Conservation (phyloP, 2,888 invertebrate species). For the Meganola albula region DNA sequence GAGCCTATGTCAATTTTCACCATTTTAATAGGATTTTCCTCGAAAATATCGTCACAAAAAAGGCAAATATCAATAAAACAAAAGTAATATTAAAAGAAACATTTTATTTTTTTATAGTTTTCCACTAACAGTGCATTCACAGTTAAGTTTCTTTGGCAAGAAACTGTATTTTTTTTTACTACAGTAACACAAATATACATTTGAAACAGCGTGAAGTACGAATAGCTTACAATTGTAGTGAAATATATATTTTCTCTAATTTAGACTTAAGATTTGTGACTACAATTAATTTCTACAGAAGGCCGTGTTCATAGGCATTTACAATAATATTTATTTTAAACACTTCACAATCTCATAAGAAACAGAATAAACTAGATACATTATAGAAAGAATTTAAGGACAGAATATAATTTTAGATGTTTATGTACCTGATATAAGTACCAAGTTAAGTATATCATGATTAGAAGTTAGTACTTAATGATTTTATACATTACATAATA, state of each 20-base stretch:
- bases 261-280: conserved; percentile 44
- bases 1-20: too few species aligned
- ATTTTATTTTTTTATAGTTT: conserved; percentile 61
- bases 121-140: conserved; percentile 71
- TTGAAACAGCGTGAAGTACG: conserved; percentile 59
- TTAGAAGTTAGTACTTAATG: too few species aligned
- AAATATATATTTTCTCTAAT: conserved; percentile 32
- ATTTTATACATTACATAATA: too few species aligned
- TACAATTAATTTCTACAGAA: conserved; percentile 46
- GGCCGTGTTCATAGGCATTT: conserved; percentile 62
- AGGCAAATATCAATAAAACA: conserved; percentile 35
- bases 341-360: too few species aligned
- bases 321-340: too few species aligned
- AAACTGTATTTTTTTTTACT: conserved; percentile 39
- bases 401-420: too few species aligned
- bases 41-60: too few species aligned
- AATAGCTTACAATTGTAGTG: conserved; percentile 51
- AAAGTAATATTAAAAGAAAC: conserved; percentile 59
- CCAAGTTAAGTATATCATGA: too few species aligned
- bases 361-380: too few species aligned
- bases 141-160: conserved; percentile 55
- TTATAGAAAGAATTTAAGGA: too few species aligned
- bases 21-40: too few species aligned
- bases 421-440: too few species aligned
- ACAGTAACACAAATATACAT: conserved; percentile 33